Conservation (phyloP, 1,140 invertebrate species). For the Apis cerana region DNA sequence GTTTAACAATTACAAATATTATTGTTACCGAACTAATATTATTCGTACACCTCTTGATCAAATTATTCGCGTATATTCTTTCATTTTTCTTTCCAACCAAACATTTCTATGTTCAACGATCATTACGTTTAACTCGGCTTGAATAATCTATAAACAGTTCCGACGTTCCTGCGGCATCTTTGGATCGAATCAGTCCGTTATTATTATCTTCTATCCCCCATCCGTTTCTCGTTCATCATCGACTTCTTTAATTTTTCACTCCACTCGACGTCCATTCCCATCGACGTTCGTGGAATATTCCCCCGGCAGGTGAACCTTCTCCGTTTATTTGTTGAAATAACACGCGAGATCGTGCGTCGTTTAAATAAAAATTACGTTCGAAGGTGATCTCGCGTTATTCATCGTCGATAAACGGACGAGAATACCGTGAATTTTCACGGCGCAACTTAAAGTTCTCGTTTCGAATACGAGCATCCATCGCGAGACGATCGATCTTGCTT, state of each 20-base stretch:
- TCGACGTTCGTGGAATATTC: background rate
- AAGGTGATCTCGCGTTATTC: too few species aligned
- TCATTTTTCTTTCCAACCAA: background rate
- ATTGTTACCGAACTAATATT: too few species aligned
- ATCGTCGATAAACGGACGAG: background rate
- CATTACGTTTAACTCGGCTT: background rate
- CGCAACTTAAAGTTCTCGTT: slow-evolving; percentile 53
- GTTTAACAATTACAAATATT: too few species aligned
- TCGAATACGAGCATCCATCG: slow-evolving; percentile 53
- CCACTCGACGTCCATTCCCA: background rate
- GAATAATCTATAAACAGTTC: slow-evolving; percentile 34
- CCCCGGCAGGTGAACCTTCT: too few species aligned
- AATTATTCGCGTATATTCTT: background rate
- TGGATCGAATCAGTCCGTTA: background rate
- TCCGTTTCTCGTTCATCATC: background rate
- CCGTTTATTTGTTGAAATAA: background rate
- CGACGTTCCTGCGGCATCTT: background rate
- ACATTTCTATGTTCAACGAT: background rate
- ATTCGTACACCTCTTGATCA: too few species aligned
- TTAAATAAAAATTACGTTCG: background rate
- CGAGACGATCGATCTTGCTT: slow-evolving; percentile 53
- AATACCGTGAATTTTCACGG: slow-evolving; percentile 47
- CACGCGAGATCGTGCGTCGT: background rate
- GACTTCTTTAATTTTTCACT: background rate
- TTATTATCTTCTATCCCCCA: background rate